Evolutionary conservation across 2,113 vertebrate species (phyloP).

Genomic region (Rhinopomastus cyanomelas): DNA sequence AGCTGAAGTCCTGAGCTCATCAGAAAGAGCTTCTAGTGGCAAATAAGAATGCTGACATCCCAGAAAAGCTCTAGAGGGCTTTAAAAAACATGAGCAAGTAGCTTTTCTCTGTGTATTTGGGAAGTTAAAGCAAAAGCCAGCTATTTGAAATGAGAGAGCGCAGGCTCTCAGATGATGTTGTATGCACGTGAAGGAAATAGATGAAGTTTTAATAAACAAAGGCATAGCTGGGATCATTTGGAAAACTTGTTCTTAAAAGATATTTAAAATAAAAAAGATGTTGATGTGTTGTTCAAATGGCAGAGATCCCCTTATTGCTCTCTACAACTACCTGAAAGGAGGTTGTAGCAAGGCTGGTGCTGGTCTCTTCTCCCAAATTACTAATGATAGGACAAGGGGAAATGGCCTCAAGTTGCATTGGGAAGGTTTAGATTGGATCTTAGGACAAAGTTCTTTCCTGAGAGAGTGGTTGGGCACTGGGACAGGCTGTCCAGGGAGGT

Average conservation of each 20-base stretch:
- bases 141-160: slow-evolving; percentile 52
- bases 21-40: slow-evolving; percentile 65
- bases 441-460: no score
- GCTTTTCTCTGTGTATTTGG: slow-evolving; percentile 48
- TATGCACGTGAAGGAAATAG: background rate
- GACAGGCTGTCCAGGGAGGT: no score
- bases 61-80: slow-evolving; percentile 38
- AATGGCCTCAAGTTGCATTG: no score
- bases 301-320: no score
- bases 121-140: slow-evolving; percentile 54
- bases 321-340: no score
- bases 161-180: background rate
- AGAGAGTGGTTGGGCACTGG: no score
- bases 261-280: background rate
- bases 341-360: no score
- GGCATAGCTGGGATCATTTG: background rate
- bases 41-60: slow-evolving; percentile 63
- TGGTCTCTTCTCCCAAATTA: no score
- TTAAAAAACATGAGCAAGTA: slow-evolving; percentile 61
- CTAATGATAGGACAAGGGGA: no score
- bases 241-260: background rate
- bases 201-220: background rate
- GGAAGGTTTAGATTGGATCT: no score
- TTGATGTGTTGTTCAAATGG: no score
- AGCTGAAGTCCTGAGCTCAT: slow-evolving; percentile 66